Percentiles rank a stretch among this genome's conserved stretches.
These are phyloP conservation scores for Cebidichthys violaceus DNA, from an alignment of 2,113 vertebrate genomes.

Conservation along the genomic window DNA sequence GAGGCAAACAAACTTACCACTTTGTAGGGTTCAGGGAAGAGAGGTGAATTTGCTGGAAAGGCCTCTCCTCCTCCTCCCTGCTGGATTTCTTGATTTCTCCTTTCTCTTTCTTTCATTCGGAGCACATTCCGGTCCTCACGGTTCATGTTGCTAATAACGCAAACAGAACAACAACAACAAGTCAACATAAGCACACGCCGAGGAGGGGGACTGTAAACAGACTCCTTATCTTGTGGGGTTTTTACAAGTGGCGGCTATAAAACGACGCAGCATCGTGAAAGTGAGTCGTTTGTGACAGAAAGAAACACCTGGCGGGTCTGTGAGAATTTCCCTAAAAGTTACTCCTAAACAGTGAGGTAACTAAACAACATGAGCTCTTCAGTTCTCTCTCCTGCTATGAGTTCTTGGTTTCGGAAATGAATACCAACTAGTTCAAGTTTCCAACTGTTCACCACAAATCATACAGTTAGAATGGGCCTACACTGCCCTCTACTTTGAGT, in stretches of 20 bases:
- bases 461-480: neutral
- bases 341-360: neutral
- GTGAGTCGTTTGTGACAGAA: neutral
- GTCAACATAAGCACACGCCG: slow-evolving; percentile 52
- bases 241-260: neutral
- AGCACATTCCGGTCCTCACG: slow-evolving; percentile 99
- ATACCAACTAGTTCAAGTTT: neutral
- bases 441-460: neutral
- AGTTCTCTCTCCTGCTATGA: neutral
- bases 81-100: slow-evolving; percentile 88
- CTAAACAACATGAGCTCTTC: neutral
- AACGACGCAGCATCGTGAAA: slow-evolving; percentile 13
- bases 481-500: neutral
- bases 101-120: slow-evolving; percentile 96
- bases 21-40: slow-evolving; percentile 99
- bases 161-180: slow-evolving; percentile 71
- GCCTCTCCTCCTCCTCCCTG: slow-evolving; percentile 95
- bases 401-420: neutral
- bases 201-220: slow-evolving; percentile 34
- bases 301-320: neutral
- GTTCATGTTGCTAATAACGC: slow-evolving; percentile 98
- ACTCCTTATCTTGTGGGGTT: slow-evolving; percentile 17
- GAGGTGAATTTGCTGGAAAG: slow-evolving; percentile 97
- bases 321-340: neutral
- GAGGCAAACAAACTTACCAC: slow-evolving; percentile 89